Percentiles rank a stretch among this genome's conserved stretches.
Conservation (phyloP, 2,888 invertebrate species). For the Augochlorella aurata region DNA sequence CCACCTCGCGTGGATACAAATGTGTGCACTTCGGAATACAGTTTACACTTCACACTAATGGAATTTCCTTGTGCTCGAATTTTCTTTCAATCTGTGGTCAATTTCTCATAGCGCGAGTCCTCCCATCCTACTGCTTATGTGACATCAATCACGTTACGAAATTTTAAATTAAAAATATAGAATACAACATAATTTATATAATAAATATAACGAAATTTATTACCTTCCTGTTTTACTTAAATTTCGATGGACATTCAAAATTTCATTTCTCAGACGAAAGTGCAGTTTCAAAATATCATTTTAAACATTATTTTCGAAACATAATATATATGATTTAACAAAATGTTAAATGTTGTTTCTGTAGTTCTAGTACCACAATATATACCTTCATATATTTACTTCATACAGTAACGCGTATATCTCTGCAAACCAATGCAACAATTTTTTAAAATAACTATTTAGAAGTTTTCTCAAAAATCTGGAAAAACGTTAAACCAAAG, state of each 20-base stretch:
- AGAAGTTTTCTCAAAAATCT: background rate
- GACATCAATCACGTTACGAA: background rate
- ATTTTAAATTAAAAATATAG: background rate
- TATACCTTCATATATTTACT: no score
- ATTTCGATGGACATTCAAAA: no score
- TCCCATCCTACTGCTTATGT: background rate
- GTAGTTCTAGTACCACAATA: no score
- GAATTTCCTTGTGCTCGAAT: slow-evolving; percentile 62
- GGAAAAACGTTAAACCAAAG: background rate
- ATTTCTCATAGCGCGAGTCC: background rate
- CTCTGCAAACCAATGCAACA: no score
- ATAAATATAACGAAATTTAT: no score
- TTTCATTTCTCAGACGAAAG: no score
- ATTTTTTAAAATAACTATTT: background rate
- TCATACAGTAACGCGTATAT: no score
- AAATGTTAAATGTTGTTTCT: no score
- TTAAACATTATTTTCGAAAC: no score
- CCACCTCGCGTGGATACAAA: background rate
- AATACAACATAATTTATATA: background rate
- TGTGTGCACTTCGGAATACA: background rate
- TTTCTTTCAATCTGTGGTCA: background rate
- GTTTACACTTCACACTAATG: slow-evolving; percentile 59
- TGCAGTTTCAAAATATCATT: no score
- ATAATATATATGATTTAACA: no score
- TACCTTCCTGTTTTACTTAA: no score